Conservation (phyloP, 1,140 invertebrate genomes). For the Drosophila nigromelanica region DNA sequence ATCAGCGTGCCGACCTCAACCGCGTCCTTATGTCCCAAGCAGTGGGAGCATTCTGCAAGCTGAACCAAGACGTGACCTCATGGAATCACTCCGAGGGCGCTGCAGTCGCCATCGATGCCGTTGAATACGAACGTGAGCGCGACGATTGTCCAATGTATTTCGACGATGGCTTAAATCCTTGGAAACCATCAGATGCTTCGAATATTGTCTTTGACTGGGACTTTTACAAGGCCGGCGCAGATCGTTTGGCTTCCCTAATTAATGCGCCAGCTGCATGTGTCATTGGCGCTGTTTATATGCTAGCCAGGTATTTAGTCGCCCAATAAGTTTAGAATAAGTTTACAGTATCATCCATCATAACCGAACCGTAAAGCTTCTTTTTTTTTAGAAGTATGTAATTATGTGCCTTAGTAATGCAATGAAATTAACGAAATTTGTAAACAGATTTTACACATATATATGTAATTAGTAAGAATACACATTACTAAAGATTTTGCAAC, state of each 20-base stretch:
- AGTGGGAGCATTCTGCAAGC: conserved; percentile 94
- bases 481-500: conserved; percentile 5
- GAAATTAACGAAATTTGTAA: conserved; percentile 9
- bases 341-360: conserved; percentile 2
- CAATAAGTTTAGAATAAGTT: conserved; percentile 17
- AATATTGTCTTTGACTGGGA: conserved; percentile 87
- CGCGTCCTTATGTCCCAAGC: conserved; percentile 93
- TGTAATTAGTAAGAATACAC: conserved; percentile 48
- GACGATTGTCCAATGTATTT: conserved; percentile 98
- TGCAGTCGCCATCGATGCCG: conserved; percentile 94
- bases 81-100: conserved; percentile 95
- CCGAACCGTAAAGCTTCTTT: conserved; percentile 1
- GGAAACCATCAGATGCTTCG: conserved; percentile 89
- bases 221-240: conserved; percentile 71
- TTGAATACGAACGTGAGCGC: conserved; percentile 96
- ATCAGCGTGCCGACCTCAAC: conserved; percentile 97
- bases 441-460: conserved; percentile 27
- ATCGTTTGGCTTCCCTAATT: conserved; percentile 12
- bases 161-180: conserved; percentile 95
- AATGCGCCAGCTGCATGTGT: not conserved
- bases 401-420: conserved; percentile 23
- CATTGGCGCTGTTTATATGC: conserved; percentile 18
- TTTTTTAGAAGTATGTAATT: not conserved
- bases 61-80: conserved; percentile 95
- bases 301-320: conserved; percentile 26